Evolutionary conservation across 2,113 vertebrate genomes (phyloP).

Genomic region (Datnioides undecimradiatus): DNA sequence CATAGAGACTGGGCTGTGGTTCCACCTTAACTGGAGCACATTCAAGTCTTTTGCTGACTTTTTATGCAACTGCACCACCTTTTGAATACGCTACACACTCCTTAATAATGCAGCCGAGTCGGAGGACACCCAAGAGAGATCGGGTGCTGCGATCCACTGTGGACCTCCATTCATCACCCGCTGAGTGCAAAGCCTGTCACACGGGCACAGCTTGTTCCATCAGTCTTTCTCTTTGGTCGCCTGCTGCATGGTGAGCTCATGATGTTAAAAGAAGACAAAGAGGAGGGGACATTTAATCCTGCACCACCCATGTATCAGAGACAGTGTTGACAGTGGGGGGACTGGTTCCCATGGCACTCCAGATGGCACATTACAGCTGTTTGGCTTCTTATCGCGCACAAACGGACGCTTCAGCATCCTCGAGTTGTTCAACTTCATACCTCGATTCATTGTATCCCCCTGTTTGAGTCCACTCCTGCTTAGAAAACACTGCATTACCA

Average conservation of each 20-base stretch:
- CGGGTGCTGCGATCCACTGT: not conserved
- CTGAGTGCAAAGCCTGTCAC: not conserved
- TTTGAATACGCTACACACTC: not conserved
- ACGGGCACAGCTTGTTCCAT: not conserved
- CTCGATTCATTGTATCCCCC: not conserved
- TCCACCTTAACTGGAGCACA: too few relatives aligned
- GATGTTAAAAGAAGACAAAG: not conserved
- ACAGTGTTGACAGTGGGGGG: not conserved
- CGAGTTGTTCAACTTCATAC: not conserved
- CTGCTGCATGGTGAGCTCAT: not conserved
- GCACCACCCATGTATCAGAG: constrained; percentile 1
- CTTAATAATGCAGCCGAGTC: not conserved
- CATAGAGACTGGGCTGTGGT: too few relatives aligned
- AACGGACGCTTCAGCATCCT: not conserved
- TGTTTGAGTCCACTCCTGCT: not conserved
- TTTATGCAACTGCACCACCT: not conserved
- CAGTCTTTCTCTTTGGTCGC: not conserved
- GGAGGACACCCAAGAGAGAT: not conserved
- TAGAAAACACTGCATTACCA: not conserved
- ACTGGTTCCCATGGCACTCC: not conserved
- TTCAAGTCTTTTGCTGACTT: not conserved
- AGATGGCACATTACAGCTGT: constrained; percentile 30
- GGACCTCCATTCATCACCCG: not conserved
- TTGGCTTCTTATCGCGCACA: constrained; percentile 12
- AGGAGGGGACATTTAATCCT: not conserved